phyloP scores from a whole-genome alignment of 2,797 vertebrate species.

The Sebastes ruberrimus region DNA sequence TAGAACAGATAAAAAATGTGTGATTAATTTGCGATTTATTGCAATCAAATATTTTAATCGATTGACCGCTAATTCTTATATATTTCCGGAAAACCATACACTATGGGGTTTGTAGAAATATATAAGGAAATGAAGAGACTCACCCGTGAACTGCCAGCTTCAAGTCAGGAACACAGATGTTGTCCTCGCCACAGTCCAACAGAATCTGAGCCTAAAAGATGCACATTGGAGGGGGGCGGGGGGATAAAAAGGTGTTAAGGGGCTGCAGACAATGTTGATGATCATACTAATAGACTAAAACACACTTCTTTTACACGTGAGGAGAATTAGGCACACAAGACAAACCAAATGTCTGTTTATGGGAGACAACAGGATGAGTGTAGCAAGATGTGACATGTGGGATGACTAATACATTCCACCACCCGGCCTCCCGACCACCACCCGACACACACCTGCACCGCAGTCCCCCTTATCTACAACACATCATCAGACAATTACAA shows the following conservation, averaged over 20 bases:
- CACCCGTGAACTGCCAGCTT: slow-evolving; percentile 90
- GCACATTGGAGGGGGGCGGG: slow-evolving; percentile 1
- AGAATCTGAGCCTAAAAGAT: slow-evolving; percentile 89
- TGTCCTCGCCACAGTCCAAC: slow-evolving; percentile 94
- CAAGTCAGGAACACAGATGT: slow-evolving; percentile 94
- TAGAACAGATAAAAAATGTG: too few species aligned
- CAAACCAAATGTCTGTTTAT: slow-evolving; percentile 41
- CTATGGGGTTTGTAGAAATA: background rate
- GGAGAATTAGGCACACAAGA: slow-evolving; percentile 15
- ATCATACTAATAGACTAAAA: background rate
- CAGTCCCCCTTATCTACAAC: slow-evolving; percentile 37
- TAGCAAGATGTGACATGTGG: slow-evolving; percentile 60
- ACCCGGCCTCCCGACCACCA: slow-evolving; percentile 2
- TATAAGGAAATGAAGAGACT: slow-evolving; percentile 62
- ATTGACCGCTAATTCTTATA: background rate
- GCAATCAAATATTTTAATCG: too few species aligned
- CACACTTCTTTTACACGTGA: slow-evolving; percentile 10
- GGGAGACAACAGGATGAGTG: slow-evolving; percentile 46
- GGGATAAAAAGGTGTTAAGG: slow-evolving; percentile 9
- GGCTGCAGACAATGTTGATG: background rate
- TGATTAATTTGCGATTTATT: too few species aligned
- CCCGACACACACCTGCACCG: slow-evolving; percentile 57
- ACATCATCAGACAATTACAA: slow-evolving; percentile 42
- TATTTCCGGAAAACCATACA: slow-evolving; percentile 24
- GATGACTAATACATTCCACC: slow-evolving; percentile 68